phyloP scores from a whole-genome alignment of 2,113 vertebrate species.

The Limanda limanda region DNA sequence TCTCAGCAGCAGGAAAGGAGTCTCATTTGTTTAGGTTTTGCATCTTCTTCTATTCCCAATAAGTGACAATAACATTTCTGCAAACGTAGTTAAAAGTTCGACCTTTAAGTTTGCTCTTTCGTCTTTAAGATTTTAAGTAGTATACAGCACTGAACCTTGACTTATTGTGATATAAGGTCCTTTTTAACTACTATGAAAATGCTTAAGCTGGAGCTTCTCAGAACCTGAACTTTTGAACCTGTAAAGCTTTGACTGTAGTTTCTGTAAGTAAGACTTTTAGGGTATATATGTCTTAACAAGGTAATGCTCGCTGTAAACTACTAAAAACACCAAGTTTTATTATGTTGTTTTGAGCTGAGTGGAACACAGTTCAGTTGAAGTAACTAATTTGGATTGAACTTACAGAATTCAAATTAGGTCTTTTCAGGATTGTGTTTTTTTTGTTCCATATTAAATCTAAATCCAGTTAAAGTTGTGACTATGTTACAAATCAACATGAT shows the following conservation, averaged over 20 bases:
- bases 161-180: background rate
- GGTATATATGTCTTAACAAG: background rate
- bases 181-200: too few species aligned
- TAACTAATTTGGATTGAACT: too few species aligned
- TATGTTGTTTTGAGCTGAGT: too few species aligned
- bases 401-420: too few species aligned
- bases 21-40: constrained; percentile 62
- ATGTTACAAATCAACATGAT: too few species aligned
- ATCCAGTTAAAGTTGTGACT: too few species aligned
- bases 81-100: background rate
- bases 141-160: background rate
- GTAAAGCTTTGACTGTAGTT: background rate
- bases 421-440: too few species aligned
- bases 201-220: background rate
- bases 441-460: too few species aligned
- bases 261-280: background rate
- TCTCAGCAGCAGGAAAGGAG: constrained; percentile 14
- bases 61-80: background rate
- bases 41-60: constrained; percentile 33
- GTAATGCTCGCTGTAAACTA: background rate
- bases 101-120: background rate
- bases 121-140: background rate
- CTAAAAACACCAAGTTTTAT: background rate
- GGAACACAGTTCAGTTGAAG: too few species aligned
- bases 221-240: background rate